A percentile compares a stretch with the other conserved stretches of the same genome.
phyloP scores from a whole-genome alignment of 2,888 invertebrate genomes.

The Eupithecia subfuscata region DNA sequence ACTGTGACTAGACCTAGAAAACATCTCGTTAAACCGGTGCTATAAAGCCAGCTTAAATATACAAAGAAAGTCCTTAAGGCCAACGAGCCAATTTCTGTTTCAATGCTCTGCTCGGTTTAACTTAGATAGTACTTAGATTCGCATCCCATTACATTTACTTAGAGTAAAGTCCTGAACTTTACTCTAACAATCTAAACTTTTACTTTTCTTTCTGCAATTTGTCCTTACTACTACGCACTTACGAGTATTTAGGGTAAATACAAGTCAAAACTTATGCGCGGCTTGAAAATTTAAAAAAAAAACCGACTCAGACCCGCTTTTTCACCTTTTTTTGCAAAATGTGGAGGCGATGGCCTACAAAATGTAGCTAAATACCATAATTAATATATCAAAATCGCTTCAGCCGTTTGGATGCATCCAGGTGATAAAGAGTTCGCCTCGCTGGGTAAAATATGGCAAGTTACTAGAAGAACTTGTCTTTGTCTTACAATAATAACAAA shows the following conservation, averaged over 20 bases:
- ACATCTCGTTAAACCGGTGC: neutral
- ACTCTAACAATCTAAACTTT: slow-evolving; percentile 11
- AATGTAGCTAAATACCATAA: too few species aligned
- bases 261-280: too few species aligned
- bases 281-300: too few species aligned
- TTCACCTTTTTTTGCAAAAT: too few species aligned
- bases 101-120: slow-evolving; percentile 11
- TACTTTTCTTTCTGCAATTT: neutral
- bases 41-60: neutral
- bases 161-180: neutral
- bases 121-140: slow-evolving; percentile 11
- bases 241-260: too few species aligned
- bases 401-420: neutral
- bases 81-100: neutral
- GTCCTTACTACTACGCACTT: neutral
- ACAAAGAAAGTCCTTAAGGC: neutral
- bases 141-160: slow-evolving; percentile 9
- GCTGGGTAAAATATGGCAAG: too few species aligned
- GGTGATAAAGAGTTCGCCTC: neutral
- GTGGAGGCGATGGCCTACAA: too few species aligned
- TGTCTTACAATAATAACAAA: too few species aligned
- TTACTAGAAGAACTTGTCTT: too few species aligned
- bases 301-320: too few species aligned
- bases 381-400: neutral
- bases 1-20: neutral